A percentile compares a stretch with the other conserved stretches of the same genome.
Evolutionary conservation across 64 coral and sea anemone species (phyloP).

Genomic region (Actinia tenebrosa): DNA sequence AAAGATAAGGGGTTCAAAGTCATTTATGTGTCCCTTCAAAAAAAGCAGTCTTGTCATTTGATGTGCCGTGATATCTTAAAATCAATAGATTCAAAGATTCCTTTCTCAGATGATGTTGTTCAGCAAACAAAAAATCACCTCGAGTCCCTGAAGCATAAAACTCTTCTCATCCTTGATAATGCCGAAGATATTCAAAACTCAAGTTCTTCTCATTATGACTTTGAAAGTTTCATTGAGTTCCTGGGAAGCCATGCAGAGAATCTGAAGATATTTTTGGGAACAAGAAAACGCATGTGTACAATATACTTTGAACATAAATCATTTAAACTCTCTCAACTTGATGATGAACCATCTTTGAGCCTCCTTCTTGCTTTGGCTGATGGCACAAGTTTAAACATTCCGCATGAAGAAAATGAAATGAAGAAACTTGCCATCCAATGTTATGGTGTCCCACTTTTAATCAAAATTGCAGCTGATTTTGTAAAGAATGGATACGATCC

Average conservation of each 20-base stretch:
- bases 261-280: background rate
- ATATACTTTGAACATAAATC: background rate
- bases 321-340: background rate
- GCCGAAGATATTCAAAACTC: constrained; percentile 17
- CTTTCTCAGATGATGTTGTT: background rate
- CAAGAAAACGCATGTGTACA: background rate
- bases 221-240: constrained; percentile 16
- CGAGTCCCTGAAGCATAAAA: background rate
- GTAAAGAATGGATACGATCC: constrained; percentile 5
- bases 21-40: background rate
- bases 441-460: background rate
- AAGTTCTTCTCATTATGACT: background rate
- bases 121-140: background rate
- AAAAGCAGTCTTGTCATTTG: background rate
- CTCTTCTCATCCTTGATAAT: constrained; percentile 29
- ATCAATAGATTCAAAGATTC: background rate
- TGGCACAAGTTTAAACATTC: background rate
- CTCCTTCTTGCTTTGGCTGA: background rate
- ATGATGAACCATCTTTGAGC: background rate
- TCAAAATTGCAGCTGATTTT: constrained; percentile 7
- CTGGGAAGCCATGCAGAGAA: background rate
- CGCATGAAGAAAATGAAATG: no score
- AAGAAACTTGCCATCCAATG: background rate
- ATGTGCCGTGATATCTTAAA: constrained; percentile 3
- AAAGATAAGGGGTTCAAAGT: background rate